Evolutionary conservation across 1,140 invertebrate genomes (phyloP).

Genomic region (Patella vulgata): DNA sequence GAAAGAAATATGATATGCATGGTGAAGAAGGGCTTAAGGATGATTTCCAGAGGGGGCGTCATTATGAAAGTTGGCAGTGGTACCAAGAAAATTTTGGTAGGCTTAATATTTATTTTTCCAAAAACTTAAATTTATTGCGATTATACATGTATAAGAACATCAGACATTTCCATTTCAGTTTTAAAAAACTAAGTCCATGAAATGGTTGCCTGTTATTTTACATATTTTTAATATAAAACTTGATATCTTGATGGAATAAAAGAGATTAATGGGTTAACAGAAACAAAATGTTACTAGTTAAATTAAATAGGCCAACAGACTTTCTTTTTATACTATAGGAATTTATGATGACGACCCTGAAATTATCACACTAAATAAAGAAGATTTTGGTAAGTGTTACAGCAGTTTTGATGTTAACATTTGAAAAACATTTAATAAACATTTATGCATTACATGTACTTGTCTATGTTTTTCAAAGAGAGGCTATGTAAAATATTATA

Average conservation of each 20-base stretch:
- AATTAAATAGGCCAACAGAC: too few species aligned
- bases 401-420: too few species aligned
- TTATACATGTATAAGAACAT: background rate
- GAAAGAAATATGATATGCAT: slow-evolving; percentile 83
- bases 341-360: slow-evolving; percentile 88
- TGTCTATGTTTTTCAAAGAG: too few species aligned
- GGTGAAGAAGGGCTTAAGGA: slow-evolving; percentile 78
- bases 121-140: background rate
- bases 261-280: too few species aligned
- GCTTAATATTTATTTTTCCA: slow-evolving; percentile 14
- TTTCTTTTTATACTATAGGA: too few species aligned
- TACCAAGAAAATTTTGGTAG: slow-evolving; percentile 85
- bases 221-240: too few species aligned
- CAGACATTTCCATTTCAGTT: background rate
- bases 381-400: slow-evolving; percentile 79
- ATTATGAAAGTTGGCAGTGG: slow-evolving; percentile 84
- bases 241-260: too few species aligned
- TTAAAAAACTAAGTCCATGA: too few species aligned
- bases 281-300: too few species aligned
- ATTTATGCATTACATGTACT: too few species aligned
- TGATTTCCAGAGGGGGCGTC: slow-evolving; percentile 67
- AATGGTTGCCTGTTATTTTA: too few species aligned
- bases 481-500: too few species aligned
- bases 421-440: background rate
- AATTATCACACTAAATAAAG: slow-evolving; percentile 79